Percentiles rank a stretch among this genome's conserved stretches.
These are phyloP conservation scores for Eulemur macaco DNA, from an alignment of 2,113 vertebrate genomes.

Conservation along the genomic window DNA sequence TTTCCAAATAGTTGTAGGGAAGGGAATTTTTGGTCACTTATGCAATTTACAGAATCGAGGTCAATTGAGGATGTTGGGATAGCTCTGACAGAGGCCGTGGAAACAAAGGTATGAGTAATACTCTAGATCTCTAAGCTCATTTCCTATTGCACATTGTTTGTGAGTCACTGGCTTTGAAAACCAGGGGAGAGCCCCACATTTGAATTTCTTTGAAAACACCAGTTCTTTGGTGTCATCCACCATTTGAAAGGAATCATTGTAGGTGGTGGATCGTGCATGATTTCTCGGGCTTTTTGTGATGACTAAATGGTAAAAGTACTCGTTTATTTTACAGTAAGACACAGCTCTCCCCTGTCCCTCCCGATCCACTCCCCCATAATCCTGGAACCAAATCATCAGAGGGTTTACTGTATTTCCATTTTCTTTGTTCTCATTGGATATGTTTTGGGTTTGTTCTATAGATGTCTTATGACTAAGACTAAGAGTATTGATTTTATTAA, in stretches of 20 bases:
- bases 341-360: background rate
- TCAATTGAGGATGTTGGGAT: conserved; percentile 59
- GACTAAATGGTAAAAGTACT: background rate
- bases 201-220: conserved; percentile 1
- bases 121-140: conserved; percentile 65
- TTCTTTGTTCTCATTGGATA: background rate
- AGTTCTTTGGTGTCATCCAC: background rate
- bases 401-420: background rate
- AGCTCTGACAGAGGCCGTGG: background rate
- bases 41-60: conserved; percentile 80
- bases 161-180: conserved; percentile 32
- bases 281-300: background rate
- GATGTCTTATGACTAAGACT: background rate
- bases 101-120: conserved; percentile 49
- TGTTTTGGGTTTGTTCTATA: background rate
- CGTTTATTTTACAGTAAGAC: background rate
- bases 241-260: background rate
- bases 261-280: background rate
- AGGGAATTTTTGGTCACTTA: conserved; percentile 80
- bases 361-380: background rate
- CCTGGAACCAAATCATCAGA: background rate
- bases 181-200: background rate
- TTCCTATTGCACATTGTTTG: background rate
- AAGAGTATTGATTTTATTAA: conserved; percentile 6
- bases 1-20: conserved; percentile 57